Base-by-base conservation (phyloP, 92 coral and sea anemone genomes). In the Epizoanthus ramosus region DNA sequence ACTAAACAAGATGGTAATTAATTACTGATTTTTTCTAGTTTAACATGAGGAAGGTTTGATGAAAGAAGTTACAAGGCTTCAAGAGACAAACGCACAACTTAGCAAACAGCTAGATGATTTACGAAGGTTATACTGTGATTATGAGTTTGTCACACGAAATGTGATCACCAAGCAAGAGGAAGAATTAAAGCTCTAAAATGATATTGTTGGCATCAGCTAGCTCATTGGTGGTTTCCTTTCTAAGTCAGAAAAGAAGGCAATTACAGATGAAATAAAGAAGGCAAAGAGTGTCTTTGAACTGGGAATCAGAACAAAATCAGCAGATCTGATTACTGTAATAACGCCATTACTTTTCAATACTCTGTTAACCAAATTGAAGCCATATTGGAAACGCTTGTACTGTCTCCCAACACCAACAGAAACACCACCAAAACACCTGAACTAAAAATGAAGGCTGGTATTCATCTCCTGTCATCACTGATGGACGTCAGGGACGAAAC, bases 221-320 rank as follows among this genome's bases (percentile, higher is more conserved):
- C 83, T 75, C 18, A 63, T 85, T 65, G 88, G 84, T 75, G 90
- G 90, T 57, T 73, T 81, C 70, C 71, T 86, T 64, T 86, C 90
- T 16, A 18, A 80, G 16, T 86, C 90, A 21, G 90, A 86, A 80
- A 81, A 80, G 73, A 57, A 71, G 65, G 87, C 83, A 8, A 87
- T 87, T 18, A 82, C 72, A 73, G 41, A 67, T 54, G 85, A 79
- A 63, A 70, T 79, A 31, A 60, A 71, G 35, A 41, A 50, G 19
- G 84, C 80, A 15, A 79, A 69, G 24, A 3, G 57, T 53, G 7
- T 86, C 67, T 85, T 85, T 50, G 63, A 86, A 45, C 50, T 86
- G 63, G 89, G 85, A 28, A 64, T 79, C 24, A 71, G 63, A 69
- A 63, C 47, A 19, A 57, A 45, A 68, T 56, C 72, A 64, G 52